A percentile compares a stretch with the other conserved stretches of the same genome.
Conservation (phyloP, 2,797 vertebrate species). For the Danionella dracula region DNA sequence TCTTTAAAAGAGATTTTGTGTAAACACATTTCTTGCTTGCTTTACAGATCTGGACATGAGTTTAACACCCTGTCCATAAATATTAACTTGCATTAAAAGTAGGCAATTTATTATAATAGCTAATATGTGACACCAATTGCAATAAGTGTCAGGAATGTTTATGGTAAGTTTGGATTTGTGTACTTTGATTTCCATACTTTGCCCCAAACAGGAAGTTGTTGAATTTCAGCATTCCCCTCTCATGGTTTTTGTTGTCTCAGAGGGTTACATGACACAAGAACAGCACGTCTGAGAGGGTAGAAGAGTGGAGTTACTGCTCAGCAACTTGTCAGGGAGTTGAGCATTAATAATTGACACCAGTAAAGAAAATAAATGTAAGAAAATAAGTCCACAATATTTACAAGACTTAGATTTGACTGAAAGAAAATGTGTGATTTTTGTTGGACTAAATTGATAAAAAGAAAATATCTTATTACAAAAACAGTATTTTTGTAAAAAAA, state of each 20-base stretch:
- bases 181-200: conserved; percentile 4
- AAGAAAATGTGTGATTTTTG: no score
- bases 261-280: conserved; percentile 29
- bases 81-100: neutral
- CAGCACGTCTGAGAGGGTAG: neutral
- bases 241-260: conserved; percentile 22
- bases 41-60: neutral
- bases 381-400: no score
- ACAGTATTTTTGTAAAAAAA: no score
- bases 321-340: no score
- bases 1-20: neutral
- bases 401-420: no score
- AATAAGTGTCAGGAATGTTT: neutral
- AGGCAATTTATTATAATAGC: neutral
- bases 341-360: no score
- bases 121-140: neutral
- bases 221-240: conserved; percentile 36
- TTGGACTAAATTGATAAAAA: no score
- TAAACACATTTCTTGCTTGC: neutral
- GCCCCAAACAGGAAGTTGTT: conserved; percentile 57
- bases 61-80: neutral
- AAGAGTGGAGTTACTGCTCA: neutral
- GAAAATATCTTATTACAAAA: no score
- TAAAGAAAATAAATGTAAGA: no score
- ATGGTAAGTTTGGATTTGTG: conserved; percentile 6